phyloP scores from a whole-genome alignment of 2,113 vertebrate species.

The Daphoenositta chrysoptera region DNA sequence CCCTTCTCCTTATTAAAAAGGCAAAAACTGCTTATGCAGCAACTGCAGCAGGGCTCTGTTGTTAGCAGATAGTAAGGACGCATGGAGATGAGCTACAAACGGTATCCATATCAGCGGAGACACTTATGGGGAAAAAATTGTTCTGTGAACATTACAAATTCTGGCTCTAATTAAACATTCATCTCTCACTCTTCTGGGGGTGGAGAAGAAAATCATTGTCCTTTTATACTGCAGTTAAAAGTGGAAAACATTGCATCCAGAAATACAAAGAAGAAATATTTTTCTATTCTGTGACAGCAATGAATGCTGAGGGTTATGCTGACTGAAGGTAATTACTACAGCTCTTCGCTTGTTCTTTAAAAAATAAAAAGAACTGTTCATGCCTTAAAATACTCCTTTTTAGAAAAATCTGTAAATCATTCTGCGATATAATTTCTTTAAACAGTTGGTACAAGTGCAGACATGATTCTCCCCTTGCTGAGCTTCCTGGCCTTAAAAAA shows the following conservation, averaged over 20 bases:
- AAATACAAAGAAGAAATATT: constrained; percentile 50
- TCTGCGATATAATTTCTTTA: not conserved
- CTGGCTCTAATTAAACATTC: constrained; percentile 58
- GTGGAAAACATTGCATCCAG: constrained; percentile 53
- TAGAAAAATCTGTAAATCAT: constrained; percentile 18
- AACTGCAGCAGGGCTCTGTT: constrained; percentile 66
- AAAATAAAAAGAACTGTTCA: not conserved
- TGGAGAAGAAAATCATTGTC: constrained; percentile 49
- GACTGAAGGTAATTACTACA: constrained; percentile 54
- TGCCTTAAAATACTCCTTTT: not conserved
- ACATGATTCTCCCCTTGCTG: not conserved
- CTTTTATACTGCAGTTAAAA: constrained; percentile 53
- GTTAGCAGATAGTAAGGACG: constrained; percentile 55
- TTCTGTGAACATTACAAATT: constrained; percentile 55
- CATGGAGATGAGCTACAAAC: constrained; percentile 46
- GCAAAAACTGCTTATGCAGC: constrained; percentile 82
- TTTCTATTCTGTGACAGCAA: constrained; percentile 52
- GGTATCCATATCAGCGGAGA: not conserved
- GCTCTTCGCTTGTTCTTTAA: not conserved
- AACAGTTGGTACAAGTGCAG: not conserved
- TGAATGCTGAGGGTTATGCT: constrained; percentile 17
- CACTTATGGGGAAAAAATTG: constrained; percentile 44
- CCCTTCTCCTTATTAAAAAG: constrained; percentile 68
- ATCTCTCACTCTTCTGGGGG: constrained; percentile 30
- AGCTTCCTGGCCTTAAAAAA: not conserved